These are phyloP conservation scores for Gymnoscopelus braueri DNA, from an alignment of 2,797 vertebrate species.

Conservation along the genomic window DNA sequence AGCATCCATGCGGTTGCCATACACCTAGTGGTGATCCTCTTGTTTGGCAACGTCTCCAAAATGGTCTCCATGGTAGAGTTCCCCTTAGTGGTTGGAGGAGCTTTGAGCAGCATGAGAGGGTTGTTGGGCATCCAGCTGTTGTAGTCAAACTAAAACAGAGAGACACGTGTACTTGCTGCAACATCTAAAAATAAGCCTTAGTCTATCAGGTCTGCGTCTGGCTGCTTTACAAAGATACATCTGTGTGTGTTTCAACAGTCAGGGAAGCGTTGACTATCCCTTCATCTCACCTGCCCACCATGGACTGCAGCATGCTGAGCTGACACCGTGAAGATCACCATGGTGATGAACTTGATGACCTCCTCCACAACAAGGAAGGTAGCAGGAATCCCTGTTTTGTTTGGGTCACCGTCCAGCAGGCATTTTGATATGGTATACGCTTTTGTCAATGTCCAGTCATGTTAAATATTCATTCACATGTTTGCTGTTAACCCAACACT, in stretches of 20 bases:
- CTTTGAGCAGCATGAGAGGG: slow-evolving; percentile 68
- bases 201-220: too few species aligned
- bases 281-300: slow-evolving; percentile 60
- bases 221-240: too few species aligned
- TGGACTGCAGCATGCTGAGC: slow-evolving; percentile 67
- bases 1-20: slow-evolving; percentile 67
- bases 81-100: slow-evolving; percentile 71
- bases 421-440: neutral
- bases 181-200: too few species aligned
- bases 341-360: slow-evolving; percentile 67
- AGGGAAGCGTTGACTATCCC: too few species aligned
- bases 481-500: too few species aligned
- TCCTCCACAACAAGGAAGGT: slow-evolving; percentile 37
- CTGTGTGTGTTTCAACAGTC: too few species aligned
- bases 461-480: too few species aligned
- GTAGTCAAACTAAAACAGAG: slow-evolving; percentile 68
- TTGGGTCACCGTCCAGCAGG: neutral
- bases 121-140: slow-evolving; percentile 76
- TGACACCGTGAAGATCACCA: slow-evolving; percentile 70
- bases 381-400: slow-evolving; percentile 58
- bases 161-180: neutral
- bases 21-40: slow-evolving; percentile 58
- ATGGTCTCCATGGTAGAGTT: slow-evolving; percentile 55
- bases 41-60: slow-evolving; percentile 68
- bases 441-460: too few species aligned